phyloP scores from a whole-genome alignment of 2,113 vertebrate genomes.

The Rhadina sibilatrix region DNA sequence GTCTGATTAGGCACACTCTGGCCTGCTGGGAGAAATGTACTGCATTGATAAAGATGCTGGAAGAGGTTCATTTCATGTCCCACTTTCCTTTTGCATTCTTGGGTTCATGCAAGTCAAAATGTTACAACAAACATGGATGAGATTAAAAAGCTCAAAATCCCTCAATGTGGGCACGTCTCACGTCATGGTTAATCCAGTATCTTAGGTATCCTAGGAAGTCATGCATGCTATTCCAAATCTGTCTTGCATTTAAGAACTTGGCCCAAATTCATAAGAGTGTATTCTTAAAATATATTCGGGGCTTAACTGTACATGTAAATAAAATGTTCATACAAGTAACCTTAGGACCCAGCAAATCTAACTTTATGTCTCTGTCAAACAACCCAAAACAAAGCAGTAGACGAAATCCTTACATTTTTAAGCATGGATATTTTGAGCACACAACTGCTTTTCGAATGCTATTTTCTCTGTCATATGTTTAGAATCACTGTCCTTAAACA shows the following conservation, averaged over 20 bases:
- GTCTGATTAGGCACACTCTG: constrained; percentile 45
- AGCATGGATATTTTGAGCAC: constrained; percentile 2
- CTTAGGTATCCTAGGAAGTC: background rate
- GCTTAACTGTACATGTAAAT: background rate
- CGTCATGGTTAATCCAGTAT: constrained; percentile 16
- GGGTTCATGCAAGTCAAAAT: constrained; percentile 2
- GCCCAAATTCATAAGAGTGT: background rate
- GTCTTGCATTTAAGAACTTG: background rate
- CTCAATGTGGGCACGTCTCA: background rate
- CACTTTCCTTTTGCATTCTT: constrained; percentile 9
- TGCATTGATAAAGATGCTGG: constrained; percentile 58
- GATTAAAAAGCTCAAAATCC: constrained; percentile 18
- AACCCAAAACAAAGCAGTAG: background rate
- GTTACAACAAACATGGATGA: background rate
- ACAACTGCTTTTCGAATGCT: background rate
- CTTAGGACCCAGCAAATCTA: background rate
- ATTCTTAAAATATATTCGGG: background rate
- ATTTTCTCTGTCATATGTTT: constrained; percentile 31
- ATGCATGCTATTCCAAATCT: background rate
- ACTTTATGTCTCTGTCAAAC: background rate
- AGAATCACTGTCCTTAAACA: constrained; percentile 32
- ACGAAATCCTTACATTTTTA: background rate
- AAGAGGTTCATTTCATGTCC: constrained; percentile 51
- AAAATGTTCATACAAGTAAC: background rate
- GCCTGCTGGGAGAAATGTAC: constrained; percentile 38